Base-by-base conservation (phyloP, 1,140 invertebrate species). In the Bombus ignitus region DNA sequence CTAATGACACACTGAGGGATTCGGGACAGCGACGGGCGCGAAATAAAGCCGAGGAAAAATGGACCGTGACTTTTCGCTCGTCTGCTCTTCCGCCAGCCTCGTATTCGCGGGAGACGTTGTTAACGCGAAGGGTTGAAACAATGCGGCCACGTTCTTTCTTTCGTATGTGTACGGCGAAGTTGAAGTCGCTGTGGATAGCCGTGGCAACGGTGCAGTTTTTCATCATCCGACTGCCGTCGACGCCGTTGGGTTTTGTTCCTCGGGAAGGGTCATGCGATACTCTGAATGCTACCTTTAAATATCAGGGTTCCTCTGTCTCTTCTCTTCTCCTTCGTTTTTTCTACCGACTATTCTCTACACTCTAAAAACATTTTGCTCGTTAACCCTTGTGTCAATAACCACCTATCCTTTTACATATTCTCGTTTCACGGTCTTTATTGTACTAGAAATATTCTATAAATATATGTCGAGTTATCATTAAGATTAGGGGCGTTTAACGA, bases 1-100 rank as follows among this genome's bases (percentile, higher is more conserved):
- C 89, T 88, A 90, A 88, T 85, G 89, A 88, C 87, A 86, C 66
- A 86, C 84, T 68, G 70, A 83, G 86, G 87, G 89, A 90, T 89
- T 89, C 72, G 78, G 81, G 83, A 83, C 84, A 81, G 59, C 83
- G 73, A 90, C 59, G 39, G 62, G 15, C 53, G 44, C 44, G 81
- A 86, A 81, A 81, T 86, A 82, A 90, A 86, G 65, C 59, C 81
- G 57, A 25, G 57, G 44, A 37, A 82, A 85, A 89, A 87, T 83
- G 87, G 70, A 25, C 77, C 65, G 80, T 66, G 75, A 85, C 42
- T 72, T 68, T 62, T 42, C 62, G 59, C 70, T 73, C 70, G 68
- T 37, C 66, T 65, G 62, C 37, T 83, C 77, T 80, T 80, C 72
- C 75, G 66, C n/a, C 47, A 35, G 6, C 42, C 32, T 62, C 22